Evolutionary conservation across 2,113 vertebrate genomes (phyloP).

Genomic region (Jacana jacana): DNA sequence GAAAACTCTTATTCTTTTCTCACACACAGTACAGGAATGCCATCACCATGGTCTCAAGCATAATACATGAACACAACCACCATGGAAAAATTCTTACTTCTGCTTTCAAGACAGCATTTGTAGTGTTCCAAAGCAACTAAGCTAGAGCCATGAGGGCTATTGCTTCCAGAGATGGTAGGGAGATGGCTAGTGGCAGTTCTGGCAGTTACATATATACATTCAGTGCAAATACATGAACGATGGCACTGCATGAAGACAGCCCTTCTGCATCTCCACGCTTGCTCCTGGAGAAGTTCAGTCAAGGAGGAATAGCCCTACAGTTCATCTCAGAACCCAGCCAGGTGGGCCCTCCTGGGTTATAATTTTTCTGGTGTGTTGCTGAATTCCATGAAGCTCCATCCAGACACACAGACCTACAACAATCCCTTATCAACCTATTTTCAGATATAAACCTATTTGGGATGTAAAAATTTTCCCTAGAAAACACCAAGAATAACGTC

Average conservation of each 20-base stretch:
- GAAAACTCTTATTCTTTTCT: background rate
- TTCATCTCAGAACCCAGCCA: background rate
- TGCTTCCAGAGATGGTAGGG: background rate
- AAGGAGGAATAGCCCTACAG: background rate
- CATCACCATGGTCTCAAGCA: background rate
- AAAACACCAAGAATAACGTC: background rate
- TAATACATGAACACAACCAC: background rate
- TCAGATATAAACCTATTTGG: background rate
- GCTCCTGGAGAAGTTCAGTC: background rate
- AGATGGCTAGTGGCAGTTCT: background rate
- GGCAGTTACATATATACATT: background rate
- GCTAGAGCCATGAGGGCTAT: background rate
- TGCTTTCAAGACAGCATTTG: background rate
- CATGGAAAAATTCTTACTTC: background rate
- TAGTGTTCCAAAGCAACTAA: background rate
- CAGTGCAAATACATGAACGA: background rate
- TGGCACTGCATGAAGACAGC: background rate
- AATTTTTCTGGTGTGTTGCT: background rate
- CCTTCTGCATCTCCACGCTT: background rate
- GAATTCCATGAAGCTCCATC: background rate
- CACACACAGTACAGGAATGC: background rate
- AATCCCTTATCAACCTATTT: background rate
- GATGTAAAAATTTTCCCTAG: background rate
- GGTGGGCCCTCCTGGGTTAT: accelerated
- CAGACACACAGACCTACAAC: background rate